phyloP scores from a whole-genome alignment of 2,113 vertebrate species.

The Pangasianodon gigas region DNA sequence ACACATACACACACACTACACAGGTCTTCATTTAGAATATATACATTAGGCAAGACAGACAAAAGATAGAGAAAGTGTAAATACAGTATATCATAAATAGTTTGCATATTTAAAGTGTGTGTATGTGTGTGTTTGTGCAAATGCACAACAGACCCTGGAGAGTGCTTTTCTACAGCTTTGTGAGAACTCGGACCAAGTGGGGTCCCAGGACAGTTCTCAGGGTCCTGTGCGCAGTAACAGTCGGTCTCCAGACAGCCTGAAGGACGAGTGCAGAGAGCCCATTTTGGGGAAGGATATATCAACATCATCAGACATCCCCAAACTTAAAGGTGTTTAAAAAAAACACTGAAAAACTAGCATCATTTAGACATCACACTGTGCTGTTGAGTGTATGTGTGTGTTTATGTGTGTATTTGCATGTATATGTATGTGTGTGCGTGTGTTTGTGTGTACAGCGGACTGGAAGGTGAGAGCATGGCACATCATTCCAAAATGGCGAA shows the following conservation, averaged over 20 bases:
- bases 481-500: constrained; percentile 74
- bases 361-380: background rate
- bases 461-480: constrained; percentile 72
- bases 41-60: background rate
- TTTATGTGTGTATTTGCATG: constrained; percentile 19
- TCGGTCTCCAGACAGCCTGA: constrained; percentile 64
- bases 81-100: background rate
- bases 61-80: background rate
- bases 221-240: constrained; percentile 52
- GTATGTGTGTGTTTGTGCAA: background rate
- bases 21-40: background rate
- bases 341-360: background rate
- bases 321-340: constrained; percentile 63
- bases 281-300: constrained; percentile 60
- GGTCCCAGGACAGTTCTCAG: constrained; percentile 52
- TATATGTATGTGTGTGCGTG: constrained; percentile 11
- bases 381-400: constrained; percentile 20
- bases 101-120: background rate
- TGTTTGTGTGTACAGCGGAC: constrained; percentile 61
- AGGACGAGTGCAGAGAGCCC: constrained; percentile 68
- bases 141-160: constrained; percentile 71
- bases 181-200: constrained; percentile 67
- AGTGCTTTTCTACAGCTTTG: constrained; percentile 78
- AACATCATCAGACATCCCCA: constrained; percentile 55
- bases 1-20: background rate